Conservation (phyloP, 2,797 vertebrate species). For the Mormyrus proboscirostris region DNA sequence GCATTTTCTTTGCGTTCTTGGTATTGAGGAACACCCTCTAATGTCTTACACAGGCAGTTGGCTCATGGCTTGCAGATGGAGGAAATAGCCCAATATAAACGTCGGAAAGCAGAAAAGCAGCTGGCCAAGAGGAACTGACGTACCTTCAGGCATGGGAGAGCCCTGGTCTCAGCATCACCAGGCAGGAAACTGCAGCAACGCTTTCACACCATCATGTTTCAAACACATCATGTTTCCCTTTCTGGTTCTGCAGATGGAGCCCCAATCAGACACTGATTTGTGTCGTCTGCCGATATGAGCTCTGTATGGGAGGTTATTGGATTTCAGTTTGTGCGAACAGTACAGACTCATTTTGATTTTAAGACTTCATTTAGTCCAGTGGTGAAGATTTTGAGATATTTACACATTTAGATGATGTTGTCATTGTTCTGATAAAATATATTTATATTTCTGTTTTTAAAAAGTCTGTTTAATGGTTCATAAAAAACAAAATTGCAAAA, state of each 20-base stretch:
- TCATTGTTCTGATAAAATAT: not conserved
- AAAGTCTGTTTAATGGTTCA: not conserved
- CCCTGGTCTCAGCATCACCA: not conserved
- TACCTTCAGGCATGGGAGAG: constrained; percentile 58
- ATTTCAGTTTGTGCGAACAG: not conserved
- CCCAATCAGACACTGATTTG: not conserved
- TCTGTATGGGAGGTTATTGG: not conserved
- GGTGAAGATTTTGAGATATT: not conserved
- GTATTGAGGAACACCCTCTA: not conserved
- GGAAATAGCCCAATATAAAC: constrained; percentile 75
- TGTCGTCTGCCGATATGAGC: not conserved
- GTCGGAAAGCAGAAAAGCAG: constrained; percentile 70
- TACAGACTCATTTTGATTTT: not conserved
- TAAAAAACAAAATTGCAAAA: not conserved
- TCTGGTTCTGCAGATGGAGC: not conserved
- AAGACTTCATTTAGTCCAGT: not conserved
- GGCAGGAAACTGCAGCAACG: not conserved
- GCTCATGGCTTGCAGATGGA: constrained; percentile 75
- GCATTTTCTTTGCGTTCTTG: not conserved
- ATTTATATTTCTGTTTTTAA: not conserved
- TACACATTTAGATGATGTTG: not conserved
- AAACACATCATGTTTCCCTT: not conserved
- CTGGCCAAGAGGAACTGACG: constrained; percentile 74
- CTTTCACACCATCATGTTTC: not conserved
- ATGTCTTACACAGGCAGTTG: constrained; percentile 58